A percentile compares a stretch with the other conserved stretches of the same genome.
phyloP scores from a whole-genome alignment of 2,888 invertebrate genomes.

The Drosophila mayaguana region DNA sequence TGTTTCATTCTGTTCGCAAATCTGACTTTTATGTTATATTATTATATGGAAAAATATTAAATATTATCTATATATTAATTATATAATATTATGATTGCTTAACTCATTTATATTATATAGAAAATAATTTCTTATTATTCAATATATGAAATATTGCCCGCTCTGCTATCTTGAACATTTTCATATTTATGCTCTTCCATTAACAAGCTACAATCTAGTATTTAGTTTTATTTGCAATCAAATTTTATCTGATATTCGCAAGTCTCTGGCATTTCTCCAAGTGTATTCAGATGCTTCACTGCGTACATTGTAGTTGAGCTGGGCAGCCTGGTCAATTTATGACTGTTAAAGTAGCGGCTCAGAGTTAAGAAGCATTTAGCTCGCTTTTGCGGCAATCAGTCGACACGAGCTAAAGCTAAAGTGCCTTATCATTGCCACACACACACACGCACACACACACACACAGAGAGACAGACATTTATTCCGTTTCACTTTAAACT shows the following conservation, averaged over 20 bases:
- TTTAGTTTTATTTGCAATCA: neutral
- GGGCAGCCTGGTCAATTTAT: constrained; percentile 13
- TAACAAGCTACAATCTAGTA: neutral
- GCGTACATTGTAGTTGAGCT: neutral
- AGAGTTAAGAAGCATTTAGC: constrained; percentile 34
- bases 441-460: constrained; percentile 32
- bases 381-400: constrained; percentile 30
- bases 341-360: constrained; percentile 8
- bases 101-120: too few species aligned
- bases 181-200: neutral
- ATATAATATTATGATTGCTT: too few species aligned
- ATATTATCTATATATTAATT: too few species aligned
- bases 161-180: neutral
- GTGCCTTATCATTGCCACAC: constrained; percentile 54
- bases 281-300: neutral
- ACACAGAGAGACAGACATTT: constrained; percentile 31
- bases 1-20: too few species aligned
- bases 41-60: too few species aligned
- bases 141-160: too few species aligned
- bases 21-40: too few species aligned
- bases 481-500: constrained; percentile 50
- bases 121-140: too few species aligned
- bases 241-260: neutral
- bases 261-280: neutral
- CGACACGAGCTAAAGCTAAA: constrained; percentile 49